Base-by-base conservation (phyloP, 1,140 invertebrate species). In the Zaprionus africanus region DNA sequence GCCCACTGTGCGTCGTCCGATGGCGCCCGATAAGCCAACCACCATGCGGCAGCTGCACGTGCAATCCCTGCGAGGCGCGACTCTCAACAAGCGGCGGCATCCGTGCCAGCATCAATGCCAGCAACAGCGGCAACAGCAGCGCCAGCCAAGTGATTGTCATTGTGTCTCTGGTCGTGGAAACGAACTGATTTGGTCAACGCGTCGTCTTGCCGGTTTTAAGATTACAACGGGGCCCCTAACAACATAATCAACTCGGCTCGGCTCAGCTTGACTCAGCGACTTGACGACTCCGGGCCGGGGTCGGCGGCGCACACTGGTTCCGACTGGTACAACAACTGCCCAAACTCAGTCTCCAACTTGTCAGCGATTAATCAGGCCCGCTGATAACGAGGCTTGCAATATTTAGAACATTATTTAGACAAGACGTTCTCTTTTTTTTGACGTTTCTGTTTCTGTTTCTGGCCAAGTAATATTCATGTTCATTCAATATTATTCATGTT, bases 21-120 rank as follows among this genome's bases (percentile, higher is more conserved):
- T 93, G 93, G 58, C 93, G 93, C 4, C 94, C 94, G 9, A 91
- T 78, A 4, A 94, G 74, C 64, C 86, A 83, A 1, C 94, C 94
- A 15, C 90, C 90, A 65, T 93, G 86, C 22, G 79, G 34, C 19
- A 93, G 34, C 22, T 79, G 79, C n/a, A 93, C 82, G 57, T 87
- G 90, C 43, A 92, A 41, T 36, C 75, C 76, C 53, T 86, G 60
- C 15, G 92, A 91, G 31, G 84, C 85, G 4, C 92, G 90, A 24
- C 49, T 75, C 36, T 73, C 58, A 6, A 6, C 31, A 6, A 17
- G 49, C 15, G 53, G 46, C 22, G 38, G 1, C 28, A 51, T 17
- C 28, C 28, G 3, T 17, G 12, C 5, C 28, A 34, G 9, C 31
- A 34, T 34, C 31, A 3, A 11, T 34, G 9, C 31, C 22, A 38